phyloP scores from a whole-genome alignment of 2,888 invertebrate genomes.

The Archips crataeganus region DNA sequence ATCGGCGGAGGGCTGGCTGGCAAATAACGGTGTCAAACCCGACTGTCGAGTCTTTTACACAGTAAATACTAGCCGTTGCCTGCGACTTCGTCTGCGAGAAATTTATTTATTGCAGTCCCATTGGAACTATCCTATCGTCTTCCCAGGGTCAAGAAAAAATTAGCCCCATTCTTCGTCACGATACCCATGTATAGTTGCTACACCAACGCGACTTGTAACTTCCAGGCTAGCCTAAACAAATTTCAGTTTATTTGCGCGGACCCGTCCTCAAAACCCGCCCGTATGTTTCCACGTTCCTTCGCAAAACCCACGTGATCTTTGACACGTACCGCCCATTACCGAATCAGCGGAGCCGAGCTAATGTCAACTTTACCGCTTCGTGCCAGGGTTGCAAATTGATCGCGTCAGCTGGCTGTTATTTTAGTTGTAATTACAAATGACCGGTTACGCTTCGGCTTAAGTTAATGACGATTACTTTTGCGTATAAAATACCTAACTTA shows the following conservation, averaged over 20 bases:
- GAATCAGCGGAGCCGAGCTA: constrained; percentile 9
- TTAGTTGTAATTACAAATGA: constrained; percentile 2
- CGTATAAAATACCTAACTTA: not conserved
- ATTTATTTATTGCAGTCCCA: too few relatives aligned
- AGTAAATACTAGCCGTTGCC: too few relatives aligned
- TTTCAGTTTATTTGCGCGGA: not conserved
- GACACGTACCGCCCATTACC: constrained; percentile 17
- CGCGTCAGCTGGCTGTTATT: not conserved
- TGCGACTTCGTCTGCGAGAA: too few relatives aligned
- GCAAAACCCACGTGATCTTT: constrained; percentile 10
- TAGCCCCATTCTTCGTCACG: too few relatives aligned
- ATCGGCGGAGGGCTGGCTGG: too few relatives aligned
- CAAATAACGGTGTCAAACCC: too few relatives aligned
- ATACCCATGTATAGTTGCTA: too few relatives aligned
- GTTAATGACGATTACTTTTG: not conserved
- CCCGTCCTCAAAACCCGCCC: constrained; percentile 1
- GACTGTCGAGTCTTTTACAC: too few relatives aligned
- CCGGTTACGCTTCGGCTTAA: not conserved
- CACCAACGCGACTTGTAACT: too few relatives aligned
- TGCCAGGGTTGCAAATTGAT: not conserved
- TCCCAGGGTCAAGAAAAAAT: too few relatives aligned
- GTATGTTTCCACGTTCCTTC: not conserved
- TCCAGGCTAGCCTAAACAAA: too few relatives aligned
- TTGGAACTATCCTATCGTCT: too few relatives aligned
- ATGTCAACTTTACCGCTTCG: constrained; percentile 14